A percentile compares a stretch with the other conserved stretches of the same genome.
These are phyloP conservation scores for Umimayanthus chanpuru DNA, from an alignment of 92 coral and sea anemone species.

Conservation along the genomic window DNA sequence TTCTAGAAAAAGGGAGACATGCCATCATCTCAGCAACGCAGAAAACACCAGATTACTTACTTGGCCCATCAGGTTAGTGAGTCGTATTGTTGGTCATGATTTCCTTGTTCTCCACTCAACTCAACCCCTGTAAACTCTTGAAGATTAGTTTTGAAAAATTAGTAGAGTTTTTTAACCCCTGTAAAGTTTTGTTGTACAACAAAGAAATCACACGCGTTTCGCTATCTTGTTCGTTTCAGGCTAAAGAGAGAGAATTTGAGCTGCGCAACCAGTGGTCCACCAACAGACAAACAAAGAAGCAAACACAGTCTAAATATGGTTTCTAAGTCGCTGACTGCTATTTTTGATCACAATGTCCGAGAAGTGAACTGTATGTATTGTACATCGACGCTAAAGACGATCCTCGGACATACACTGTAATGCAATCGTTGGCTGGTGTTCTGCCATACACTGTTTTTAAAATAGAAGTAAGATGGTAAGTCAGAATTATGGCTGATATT, in stretches of 20 bases:
- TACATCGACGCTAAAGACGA: no score
- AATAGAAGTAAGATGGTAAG: no score
- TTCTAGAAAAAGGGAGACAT: conserved; percentile 88
- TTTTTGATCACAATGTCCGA: no score
- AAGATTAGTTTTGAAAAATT: no score
- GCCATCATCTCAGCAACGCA: conserved; percentile 92
- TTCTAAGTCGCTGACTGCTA: conserved; percentile 48
- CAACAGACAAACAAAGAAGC: conserved; percentile 88
- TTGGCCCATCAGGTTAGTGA: conserved; percentile 85
- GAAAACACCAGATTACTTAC: conserved; percentile 94
- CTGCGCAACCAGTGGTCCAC: conserved; percentile 95
- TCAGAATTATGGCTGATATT: no score
- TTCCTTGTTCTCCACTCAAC: background rate
- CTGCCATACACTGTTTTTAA: no score
- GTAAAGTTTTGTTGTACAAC: background rate
- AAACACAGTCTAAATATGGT: conserved; percentile 96
- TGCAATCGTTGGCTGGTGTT: no score
- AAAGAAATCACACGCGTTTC: background rate
- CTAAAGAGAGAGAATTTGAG: conserved; percentile 76
- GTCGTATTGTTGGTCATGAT: background rate
- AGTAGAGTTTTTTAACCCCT: background rate
- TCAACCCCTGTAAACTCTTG: background rate
- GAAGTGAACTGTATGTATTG: no score
- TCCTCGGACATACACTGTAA: no score
- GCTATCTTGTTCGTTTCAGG: background rate